Base-by-base conservation (phyloP, 2,797 vertebrate genomes). In the Staurois parvus region DNA sequence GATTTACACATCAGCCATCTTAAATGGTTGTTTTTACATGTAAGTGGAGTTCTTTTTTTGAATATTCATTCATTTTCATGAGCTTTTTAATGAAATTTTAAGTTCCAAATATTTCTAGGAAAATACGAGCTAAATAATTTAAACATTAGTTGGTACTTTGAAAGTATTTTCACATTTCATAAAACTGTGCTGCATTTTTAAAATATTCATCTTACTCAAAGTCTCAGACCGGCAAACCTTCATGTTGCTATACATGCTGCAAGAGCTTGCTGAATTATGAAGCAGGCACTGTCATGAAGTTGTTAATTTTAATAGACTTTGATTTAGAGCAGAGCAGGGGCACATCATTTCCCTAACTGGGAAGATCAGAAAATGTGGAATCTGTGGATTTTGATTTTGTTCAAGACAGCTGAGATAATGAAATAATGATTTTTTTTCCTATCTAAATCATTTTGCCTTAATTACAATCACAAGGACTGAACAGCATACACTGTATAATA, bases 301-400 rank as follows among this genome's bases (percentile, higher is more conserved):
- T 78, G 67, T 87, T 83, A 34, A 87, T 83, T 87, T 87, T 87
- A 87, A 87, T 83, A 45, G 75, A 73, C 74, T 76, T 73, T 87
- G 85, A 86, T 86, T 75, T 80, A 73, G 74, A 86, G 56, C 30
- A 21, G 29, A 83, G 40, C 29, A 73, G 72, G 74, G 30, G 68
- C 45, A 82, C 37, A 67, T 59, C 26, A 45, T 72, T 64, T 74
- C 29, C 62, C 76, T 83, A 82, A 83, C 80, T 26, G 72, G 24
- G 56, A 83, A 75, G 76, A 79, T 52, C 76, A 34, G 30, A 62
- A 72, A 74, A 56, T 79, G 69, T 68, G 81, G 42, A 79, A 67
- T 56, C 19, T 72, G 74, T 79, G 59, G 26, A 74, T 87, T 86
- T 37, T 83, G 48, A 72, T 82, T 81, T 73, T 42, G 30, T 81